Conservation (phyloP, 1,140 invertebrate species). For the Bathynomus jamesi region DNA sequence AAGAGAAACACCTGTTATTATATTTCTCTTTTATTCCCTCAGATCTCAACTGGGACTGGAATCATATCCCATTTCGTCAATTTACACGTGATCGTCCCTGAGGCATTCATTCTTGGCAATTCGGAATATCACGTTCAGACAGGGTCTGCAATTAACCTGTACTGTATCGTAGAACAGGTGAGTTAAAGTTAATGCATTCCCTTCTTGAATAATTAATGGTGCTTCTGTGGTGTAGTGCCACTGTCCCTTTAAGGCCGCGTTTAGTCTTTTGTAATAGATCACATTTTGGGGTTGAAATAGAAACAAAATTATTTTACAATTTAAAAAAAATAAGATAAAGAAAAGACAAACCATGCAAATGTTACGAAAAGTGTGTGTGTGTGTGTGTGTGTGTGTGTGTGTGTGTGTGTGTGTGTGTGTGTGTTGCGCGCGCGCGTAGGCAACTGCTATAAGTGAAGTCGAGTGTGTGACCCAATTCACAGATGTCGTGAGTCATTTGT, state of each 20-base stretch:
- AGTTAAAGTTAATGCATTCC: neutral
- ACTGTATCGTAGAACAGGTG: conserved; percentile 69
- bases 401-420: too few relatives aligned
- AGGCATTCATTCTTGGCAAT: conserved; percentile 72
- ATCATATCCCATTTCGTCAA: conserved; percentile 79
- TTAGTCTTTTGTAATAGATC: too few relatives aligned
- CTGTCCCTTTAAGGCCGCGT: neutral
- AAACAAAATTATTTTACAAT: too few relatives aligned
- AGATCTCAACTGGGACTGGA: conserved; percentile 76
- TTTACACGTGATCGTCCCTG: conserved; percentile 76
- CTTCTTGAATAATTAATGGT: neutral
- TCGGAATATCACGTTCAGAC: conserved; percentile 81
- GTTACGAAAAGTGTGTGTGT: too few relatives aligned
- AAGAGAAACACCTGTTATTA: neutral
- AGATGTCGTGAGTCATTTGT: too few relatives aligned
- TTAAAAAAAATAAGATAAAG: too few relatives aligned
- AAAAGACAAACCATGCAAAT: too few relatives aligned
- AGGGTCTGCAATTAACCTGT: conserved; percentile 78
- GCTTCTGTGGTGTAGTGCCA: neutral
- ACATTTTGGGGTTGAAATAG: too few relatives aligned
- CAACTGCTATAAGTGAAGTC: too few relatives aligned
- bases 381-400: too few relatives aligned
- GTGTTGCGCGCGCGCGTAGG: too few relatives aligned
- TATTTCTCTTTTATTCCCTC: conserved; percentile 33
- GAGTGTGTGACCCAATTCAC: too few relatives aligned